Evolutionary conservation across 1,140 invertebrate species (phyloP).

Genomic region (Tetramorium simillimum): DNA sequence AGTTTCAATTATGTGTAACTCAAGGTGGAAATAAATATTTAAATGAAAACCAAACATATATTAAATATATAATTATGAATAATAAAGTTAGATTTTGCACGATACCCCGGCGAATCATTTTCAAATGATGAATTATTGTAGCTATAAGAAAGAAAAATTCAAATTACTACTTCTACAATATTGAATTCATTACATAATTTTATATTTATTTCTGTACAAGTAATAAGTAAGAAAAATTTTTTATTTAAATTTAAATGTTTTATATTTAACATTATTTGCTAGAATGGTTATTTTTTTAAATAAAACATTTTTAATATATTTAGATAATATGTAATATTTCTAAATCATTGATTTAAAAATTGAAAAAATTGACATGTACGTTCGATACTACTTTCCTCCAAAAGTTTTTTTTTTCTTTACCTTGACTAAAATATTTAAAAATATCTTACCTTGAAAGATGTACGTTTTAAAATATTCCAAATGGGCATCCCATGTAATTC

Average conservation of each 20-base stretch:
- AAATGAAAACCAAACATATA: conserved; percentile 1
- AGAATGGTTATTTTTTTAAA: neutral
- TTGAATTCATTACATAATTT: neutral
- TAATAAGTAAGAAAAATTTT: neutral
- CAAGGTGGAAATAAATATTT: conserved; percentile 34
- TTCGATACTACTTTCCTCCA: neutral
- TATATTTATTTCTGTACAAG: no score
- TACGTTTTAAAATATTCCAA: neutral
- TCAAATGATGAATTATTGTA: conserved; percentile 32
- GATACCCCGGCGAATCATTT: conserved; percentile 22
- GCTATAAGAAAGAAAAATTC: conserved; percentile 39
- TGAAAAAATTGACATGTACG: neutral
- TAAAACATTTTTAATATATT: neutral
- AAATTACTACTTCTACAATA: neutral
- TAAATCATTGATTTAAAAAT: neutral
- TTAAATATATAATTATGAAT: neutral
- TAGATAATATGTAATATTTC: neutral
- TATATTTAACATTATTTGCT: neutral
- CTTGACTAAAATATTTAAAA: neutral
- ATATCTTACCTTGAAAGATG: neutral
- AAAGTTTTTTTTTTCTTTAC: neutral
- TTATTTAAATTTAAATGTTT: conserved; percentile 11
- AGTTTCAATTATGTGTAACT: neutral
- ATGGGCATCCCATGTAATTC: neutral
- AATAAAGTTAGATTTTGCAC: neutral